Evolutionary conservation across 1,140 invertebrate species (phyloP).

Genomic region (Lutraria rhynchaena): DNA sequence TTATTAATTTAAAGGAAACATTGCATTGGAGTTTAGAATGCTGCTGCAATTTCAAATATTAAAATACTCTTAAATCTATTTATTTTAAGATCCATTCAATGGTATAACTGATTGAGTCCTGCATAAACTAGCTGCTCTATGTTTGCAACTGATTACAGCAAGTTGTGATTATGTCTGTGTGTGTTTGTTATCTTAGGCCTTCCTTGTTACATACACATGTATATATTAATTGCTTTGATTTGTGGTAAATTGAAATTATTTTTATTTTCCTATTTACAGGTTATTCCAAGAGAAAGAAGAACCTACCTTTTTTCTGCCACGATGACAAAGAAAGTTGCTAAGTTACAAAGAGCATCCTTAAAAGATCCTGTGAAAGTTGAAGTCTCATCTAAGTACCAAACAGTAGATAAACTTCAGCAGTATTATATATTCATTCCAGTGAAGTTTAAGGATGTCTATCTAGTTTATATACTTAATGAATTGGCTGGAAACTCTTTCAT

Average conservation of each 20-base stretch:
- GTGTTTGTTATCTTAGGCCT: too few species aligned
- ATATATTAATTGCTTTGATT: neutral
- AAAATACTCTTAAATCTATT: too few species aligned
- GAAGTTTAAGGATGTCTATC: constrained; percentile 98
- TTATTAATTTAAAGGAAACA: too few species aligned
- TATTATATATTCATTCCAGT: constrained; percentile 98
- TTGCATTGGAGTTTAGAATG: too few species aligned
- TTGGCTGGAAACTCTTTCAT: constrained; percentile 98
- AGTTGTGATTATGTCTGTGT: too few species aligned
- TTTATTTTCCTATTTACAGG: constrained; percentile 19
- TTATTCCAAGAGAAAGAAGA: constrained; percentile 92
- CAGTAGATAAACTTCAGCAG: constrained; percentile 97
- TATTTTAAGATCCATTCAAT: too few species aligned
- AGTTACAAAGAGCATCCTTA: constrained; percentile 96
- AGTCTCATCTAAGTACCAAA: constrained; percentile 98
- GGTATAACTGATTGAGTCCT: too few species aligned
- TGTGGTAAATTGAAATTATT: neutral
- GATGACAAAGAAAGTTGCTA: constrained; percentile 97
- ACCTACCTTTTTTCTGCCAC: constrained; percentile 98
- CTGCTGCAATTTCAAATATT: too few species aligned
- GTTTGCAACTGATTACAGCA: too few species aligned
- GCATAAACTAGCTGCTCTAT: too few species aligned
- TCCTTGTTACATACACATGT: neutral
- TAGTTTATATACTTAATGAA: constrained; percentile 98
- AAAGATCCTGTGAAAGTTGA: constrained; percentile 96